Base-by-base conservation (phyloP, 2,797 vertebrate genomes). In the Sparus aurata region DNA sequence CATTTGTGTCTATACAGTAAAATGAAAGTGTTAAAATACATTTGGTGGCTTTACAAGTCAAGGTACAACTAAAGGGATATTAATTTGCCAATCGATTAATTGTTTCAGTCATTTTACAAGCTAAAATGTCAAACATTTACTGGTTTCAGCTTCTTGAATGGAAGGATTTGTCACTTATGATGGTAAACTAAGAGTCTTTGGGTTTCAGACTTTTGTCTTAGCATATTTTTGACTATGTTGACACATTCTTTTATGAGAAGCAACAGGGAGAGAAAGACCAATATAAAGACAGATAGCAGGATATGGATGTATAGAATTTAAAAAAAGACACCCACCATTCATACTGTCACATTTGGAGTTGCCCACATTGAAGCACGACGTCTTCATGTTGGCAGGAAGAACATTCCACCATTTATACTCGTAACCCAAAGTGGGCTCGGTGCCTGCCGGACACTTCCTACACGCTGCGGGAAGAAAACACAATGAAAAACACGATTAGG, bases 321-420 rank as follows among this genome's bases (percentile, higher is more conserved):
- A n/a, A n/a, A n/a, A n/a, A n/a, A n/a, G n/a, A 64, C 58, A 86
- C 97, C 95, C 89, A 99, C 98, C 98, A 0, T 97, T 99, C 97
- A 99, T 98, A 73, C 90, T 94, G 45, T 99, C 97, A 25, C 98
- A 99, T 83, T 98, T 99, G 0, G 97, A 96, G 92, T 99, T 99
- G 71, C 97, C 98, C 2, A 99, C 97, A 13, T 99, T 99, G 91
- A 99, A 99, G 88, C 98, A 99, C 70, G 98, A 99, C 0, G 98
- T 98, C 94, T 98, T 99, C 97, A 99, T 99, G 89, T 98, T 99
- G 74, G 90, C 74, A 20, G 98, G 98, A 62, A 99, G 94, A 46
- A 97, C 89, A 61, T 99, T 99, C 98, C 98, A 99, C 98, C 98
- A 99, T 91, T 99, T 99, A 85, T 97, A 99, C 82, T 98, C 97